Percentiles rank a stretch among this genome's conserved stretches.
Evolutionary conservation across 2,797 vertebrate species (phyloP).

Genomic region (Chromis chromis): DNA sequence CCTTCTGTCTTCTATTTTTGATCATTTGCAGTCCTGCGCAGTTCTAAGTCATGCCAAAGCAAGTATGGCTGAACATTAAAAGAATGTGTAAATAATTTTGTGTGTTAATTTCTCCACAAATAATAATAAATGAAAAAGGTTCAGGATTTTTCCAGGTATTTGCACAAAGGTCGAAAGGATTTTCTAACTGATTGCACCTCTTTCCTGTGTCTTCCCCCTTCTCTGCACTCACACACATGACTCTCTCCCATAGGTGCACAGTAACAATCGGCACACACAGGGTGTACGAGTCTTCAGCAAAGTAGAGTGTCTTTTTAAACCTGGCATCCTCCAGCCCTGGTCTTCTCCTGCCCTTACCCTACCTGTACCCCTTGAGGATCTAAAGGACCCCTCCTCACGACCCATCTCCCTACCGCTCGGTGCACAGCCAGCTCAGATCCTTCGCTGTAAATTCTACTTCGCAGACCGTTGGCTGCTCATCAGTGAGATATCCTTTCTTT

Average conservation of each 20-base stretch:
- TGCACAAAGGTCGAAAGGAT: conserved; percentile 14
- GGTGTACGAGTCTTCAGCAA: conserved; percentile 90
- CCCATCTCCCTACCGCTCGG: conserved; percentile 87
- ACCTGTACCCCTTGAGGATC: conserved; percentile 83
- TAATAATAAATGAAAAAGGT: conserved; percentile 36
- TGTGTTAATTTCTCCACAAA: conserved; percentile 53
- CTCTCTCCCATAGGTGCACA: conserved; percentile 87
- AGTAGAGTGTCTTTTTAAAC: conserved; percentile 90
- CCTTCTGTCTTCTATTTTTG: conserved; percentile 27
- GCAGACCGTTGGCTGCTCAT: conserved; percentile 91
- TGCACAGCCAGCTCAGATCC: conserved; percentile 83
- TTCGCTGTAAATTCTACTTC: conserved; percentile 92
- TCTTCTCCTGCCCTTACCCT: conserved; percentile 81
- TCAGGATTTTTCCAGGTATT: conserved; percentile 32
- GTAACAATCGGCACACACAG: conserved; percentile 91
- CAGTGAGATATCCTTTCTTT: conserved; percentile 93
- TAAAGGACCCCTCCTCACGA: conserved; percentile 91
- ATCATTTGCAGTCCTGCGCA: conserved; percentile 31
- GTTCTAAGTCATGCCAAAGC: conserved; percentile 58
- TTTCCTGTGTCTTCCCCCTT: neutral
- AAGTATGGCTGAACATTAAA: conserved; percentile 56
- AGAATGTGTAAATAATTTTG: conserved; percentile 63
- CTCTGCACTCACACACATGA: neutral
- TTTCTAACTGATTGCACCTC: conserved; percentile 8
- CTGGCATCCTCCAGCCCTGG: conserved; percentile 86